Base-by-base conservation (phyloP, 2,113 vertebrate genomes). In the Rallus limicola region DNA sequence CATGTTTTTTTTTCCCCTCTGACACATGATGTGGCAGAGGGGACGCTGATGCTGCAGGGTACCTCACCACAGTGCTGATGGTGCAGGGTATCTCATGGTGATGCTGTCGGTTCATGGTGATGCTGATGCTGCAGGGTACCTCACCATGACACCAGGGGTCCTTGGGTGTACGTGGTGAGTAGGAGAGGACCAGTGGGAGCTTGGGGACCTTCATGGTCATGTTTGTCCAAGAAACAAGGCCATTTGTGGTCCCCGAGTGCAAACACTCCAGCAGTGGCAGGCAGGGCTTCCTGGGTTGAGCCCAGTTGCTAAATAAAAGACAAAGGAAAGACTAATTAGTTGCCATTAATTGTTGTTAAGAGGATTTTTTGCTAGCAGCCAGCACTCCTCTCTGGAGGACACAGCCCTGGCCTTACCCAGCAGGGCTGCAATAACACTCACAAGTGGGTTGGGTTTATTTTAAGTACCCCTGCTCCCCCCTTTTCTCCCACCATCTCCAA, bases 261-360 rank as follows among this genome's bases (percentile, higher is more conserved):
- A 98, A 98, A 97, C 96, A 97, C 67, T 95, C 67, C 11, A 16
- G 33, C 62, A 81, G 62, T 97, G 97, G 97, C 95, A 98, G 94
- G 81, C 59, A 31, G 89, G 13, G 63, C 96, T 98, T 98, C 98
- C 98, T 98, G 98, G 98, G 97, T 97, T 97, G 97, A 97, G 77
- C 96, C 92, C 86, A 16, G 81, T 96, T 97, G 92, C 97, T 98
- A 98, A 98, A 97, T 96, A 97, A 96, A 98, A 98, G 97, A 97
- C 96, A 98, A 97, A 98, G 96, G 97, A 97, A 98, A 97, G 89
- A 92, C 93, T 91, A 94, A 97, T 97, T 97, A 96, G 90, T 93
- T 95, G 95, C 91, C 80, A 52, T 75, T 96, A 91, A 97, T 97
- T 98, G 97, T 97, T 96, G 94, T 79, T 72, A 92, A 71, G 65